These are phyloP conservation scores for Callocephalon fimbriatum DNA, from an alignment of 2,113 vertebrate genomes.

Conservation along the genomic window DNA sequence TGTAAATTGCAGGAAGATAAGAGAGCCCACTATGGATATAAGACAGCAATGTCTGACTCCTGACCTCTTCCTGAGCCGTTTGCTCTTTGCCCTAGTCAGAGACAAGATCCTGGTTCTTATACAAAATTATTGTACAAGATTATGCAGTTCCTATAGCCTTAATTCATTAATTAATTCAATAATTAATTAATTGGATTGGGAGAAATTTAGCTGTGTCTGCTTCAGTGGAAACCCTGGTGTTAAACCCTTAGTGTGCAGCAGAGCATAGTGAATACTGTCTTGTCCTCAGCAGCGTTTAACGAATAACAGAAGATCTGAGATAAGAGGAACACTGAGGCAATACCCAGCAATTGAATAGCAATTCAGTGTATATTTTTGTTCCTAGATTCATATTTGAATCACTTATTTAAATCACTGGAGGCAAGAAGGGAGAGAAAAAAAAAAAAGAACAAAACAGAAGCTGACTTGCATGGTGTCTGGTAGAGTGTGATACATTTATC, in stretches of 20 bases:
- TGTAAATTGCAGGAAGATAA: background rate
- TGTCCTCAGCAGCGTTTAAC: background rate
- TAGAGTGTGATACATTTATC: background rate
- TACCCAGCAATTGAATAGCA: background rate
- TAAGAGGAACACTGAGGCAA: background rate
- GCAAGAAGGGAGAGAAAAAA: background rate
- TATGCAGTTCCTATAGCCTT: background rate
- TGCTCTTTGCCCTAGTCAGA: background rate
- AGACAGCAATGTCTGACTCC: background rate
- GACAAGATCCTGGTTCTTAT: background rate
- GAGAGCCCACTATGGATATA: background rate
- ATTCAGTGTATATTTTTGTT: background rate
- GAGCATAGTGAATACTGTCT: background rate
- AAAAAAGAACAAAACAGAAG: background rate
- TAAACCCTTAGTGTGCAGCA: background rate
- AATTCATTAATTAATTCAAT: background rate
- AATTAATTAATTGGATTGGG: background rate
- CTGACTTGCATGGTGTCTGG: background rate
- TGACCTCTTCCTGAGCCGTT: background rate
- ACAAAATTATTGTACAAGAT: background rate
- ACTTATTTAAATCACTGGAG: background rate
- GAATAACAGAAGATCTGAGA: background rate
- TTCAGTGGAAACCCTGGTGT: background rate
- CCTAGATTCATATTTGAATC: background rate
- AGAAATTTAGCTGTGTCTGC: background rate